Conservation (phyloP, 2,113 vertebrate genomes). For the Rousettus leschenaultii region DNA sequence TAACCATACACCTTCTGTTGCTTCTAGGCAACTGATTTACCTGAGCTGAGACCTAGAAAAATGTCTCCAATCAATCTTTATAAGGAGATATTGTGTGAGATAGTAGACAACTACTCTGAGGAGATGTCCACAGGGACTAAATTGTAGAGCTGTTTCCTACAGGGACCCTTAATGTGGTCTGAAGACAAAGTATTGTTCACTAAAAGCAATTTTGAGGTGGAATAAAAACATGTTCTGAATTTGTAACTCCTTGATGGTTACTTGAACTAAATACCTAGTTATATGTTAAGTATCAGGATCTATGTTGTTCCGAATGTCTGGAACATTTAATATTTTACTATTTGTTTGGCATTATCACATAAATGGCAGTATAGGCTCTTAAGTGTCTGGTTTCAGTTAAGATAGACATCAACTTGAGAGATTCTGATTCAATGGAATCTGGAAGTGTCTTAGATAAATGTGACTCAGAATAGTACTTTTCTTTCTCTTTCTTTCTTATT, state of each 20-base stretch:
- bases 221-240: constrained; percentile 6
- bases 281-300: neutral
- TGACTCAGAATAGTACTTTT: neutral
- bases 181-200: neutral
- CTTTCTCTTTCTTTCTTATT: neutral
- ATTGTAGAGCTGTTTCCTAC: neutral
- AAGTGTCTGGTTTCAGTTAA: neutral
- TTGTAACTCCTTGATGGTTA: neutral
- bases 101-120: neutral
- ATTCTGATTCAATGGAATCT: neutral
- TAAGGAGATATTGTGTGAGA: neutral
- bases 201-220: constrained; percentile 14
- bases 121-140: neutral
- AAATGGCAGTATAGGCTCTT: neutral
- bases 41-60: neutral
- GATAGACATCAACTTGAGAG: neutral
- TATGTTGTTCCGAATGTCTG: neutral
- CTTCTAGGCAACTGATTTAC: neutral
- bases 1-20: neutral
- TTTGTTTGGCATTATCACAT: neutral
- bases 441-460: neutral
- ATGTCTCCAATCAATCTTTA: neutral
- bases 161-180: neutral
- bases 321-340: neutral
- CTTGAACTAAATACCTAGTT: neutral